Percentiles rank a stretch among this genome's conserved stretches.
phyloP scores from a whole-genome alignment of 2,888 invertebrate genomes.

The Disparrhopalites patrizii region DNA sequence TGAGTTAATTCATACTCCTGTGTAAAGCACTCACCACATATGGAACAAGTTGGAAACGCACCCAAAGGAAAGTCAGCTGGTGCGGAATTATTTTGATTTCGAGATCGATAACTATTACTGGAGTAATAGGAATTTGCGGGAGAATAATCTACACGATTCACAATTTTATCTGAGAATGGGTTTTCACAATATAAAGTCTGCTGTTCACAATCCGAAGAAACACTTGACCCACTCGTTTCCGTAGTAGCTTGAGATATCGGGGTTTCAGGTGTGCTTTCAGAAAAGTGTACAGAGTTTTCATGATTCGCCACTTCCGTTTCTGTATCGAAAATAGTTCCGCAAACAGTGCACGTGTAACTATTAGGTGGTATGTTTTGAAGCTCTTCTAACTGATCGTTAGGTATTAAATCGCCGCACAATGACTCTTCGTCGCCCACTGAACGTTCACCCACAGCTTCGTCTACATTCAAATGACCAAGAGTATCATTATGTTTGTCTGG shows the following conservation, averaged over 20 bases:
- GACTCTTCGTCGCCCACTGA: too few relatives aligned
- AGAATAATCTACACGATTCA: background rate
- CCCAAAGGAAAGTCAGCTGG: constrained; percentile 1
- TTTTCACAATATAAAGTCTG: background rate
- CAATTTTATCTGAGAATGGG: background rate
- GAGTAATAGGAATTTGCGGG: background rate
- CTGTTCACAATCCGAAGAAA: constrained; percentile 13
- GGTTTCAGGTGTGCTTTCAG: background rate
- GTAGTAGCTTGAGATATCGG: constrained; percentile 13
- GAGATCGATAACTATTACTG: background rate
- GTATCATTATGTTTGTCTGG: too few relatives aligned
- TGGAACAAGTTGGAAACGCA: constrained; percentile 4
- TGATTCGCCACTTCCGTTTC: constrained; percentile 12
- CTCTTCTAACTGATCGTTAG: too few relatives aligned
- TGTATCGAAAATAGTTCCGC: constrained; percentile 7
- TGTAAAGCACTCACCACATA: constrained; percentile 17
- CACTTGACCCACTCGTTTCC: constrained; percentile 14
- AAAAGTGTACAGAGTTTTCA: constrained; percentile 2
- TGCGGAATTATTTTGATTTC: background rate
- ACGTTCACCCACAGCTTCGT: too few relatives aligned
- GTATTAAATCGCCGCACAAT: too few relatives aligned
- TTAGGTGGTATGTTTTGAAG: background rate
- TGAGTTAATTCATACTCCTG: constrained; percentile 7
- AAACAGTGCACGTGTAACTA: background rate
- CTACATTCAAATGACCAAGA: too few relatives aligned